phyloP scores from a whole-genome alignment of 2,888 invertebrate genomes.

The Stratiomys singularior region DNA sequence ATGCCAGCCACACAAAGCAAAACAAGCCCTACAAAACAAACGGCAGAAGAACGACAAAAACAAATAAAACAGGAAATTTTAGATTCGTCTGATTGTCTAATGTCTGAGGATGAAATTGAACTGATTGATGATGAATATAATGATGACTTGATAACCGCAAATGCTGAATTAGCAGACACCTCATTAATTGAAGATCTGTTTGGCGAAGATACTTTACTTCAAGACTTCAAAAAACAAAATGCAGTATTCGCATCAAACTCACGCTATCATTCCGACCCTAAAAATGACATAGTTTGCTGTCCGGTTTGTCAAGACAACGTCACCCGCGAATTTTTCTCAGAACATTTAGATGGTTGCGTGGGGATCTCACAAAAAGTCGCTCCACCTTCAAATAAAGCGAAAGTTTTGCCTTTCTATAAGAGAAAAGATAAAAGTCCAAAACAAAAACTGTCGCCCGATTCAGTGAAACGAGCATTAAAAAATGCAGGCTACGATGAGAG shows the following conservation, averaged over 20 bases:
- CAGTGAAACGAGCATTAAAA: background rate
- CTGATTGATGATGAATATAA: constrained; percentile 61
- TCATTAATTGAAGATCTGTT: constrained; percentile 62
- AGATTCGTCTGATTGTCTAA: constrained; percentile 54
- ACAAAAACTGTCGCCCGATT: background rate
- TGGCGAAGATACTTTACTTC: constrained; percentile 60
- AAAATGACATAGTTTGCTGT: constrained; percentile 62
- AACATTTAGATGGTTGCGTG: constrained; percentile 63
- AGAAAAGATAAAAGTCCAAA: background rate
- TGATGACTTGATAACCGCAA: constrained; percentile 54
- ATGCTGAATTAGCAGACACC: constrained; percentile 59
- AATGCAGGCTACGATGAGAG: constrained; percentile 44
- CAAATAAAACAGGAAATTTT: constrained; percentile 62
- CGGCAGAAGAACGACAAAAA: constrained; percentile 57
- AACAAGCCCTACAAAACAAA: constrained; percentile 45
- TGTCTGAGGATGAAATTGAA: constrained; percentile 57
- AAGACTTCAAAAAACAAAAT: constrained; percentile 61
- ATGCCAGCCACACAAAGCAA: background rate
- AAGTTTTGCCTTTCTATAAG: constrained; percentile 29
- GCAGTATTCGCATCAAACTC: constrained; percentile 58
- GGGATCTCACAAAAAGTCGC: constrained; percentile 58
- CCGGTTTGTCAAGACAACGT: constrained; percentile 63
- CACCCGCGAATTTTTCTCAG: constrained; percentile 58
- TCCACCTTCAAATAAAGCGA: constrained; percentile 44
- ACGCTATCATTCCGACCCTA: constrained; percentile 53